These are phyloP conservation scores for Alviniconcha strummeri DNA, from an alignment of 2,888 invertebrate species.

Conservation along the genomic window DNA sequence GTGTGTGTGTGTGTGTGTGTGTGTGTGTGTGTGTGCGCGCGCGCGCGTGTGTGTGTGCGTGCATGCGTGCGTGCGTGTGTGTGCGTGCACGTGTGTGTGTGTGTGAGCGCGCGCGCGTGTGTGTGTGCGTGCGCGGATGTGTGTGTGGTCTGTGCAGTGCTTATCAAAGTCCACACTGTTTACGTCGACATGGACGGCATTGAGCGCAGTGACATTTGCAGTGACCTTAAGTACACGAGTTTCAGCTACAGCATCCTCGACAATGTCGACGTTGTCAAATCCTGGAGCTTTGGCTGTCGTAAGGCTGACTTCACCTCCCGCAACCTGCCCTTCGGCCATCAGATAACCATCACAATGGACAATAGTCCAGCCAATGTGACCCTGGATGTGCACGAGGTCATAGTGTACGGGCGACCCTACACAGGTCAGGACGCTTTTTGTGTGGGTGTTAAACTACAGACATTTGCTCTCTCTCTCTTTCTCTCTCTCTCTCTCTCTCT, in stretches of 20 bases:
- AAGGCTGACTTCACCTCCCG: neutral
- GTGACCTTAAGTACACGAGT: neutral
- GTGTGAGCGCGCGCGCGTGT: too few species aligned
- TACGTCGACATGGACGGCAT: neutral
- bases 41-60: too few species aligned
- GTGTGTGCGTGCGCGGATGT: too few species aligned
- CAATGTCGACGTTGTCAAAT: neutral
- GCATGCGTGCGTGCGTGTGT: too few species aligned
- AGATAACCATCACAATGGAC: neutral
- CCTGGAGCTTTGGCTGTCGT: neutral
- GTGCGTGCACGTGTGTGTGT: too few species aligned
- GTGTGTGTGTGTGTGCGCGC: too few species aligned
- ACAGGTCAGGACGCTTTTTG: neutral
- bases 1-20: too few species aligned
- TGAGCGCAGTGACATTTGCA: neutral
- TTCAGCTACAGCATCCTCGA: neutral
- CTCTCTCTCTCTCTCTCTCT: neutral
- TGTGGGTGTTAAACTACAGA: neutral
- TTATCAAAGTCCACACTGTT: neutral
- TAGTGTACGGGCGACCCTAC: neutral
- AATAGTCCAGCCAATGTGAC: neutral
- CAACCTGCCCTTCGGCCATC: constrained; percentile 5
- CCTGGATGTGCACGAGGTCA: neutral
- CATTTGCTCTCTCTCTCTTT: neutral
- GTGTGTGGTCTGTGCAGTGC: neutral